Conservation (phyloP, 2,113 vertebrate genomes). For the Amphiprion ocellaris region DNA sequence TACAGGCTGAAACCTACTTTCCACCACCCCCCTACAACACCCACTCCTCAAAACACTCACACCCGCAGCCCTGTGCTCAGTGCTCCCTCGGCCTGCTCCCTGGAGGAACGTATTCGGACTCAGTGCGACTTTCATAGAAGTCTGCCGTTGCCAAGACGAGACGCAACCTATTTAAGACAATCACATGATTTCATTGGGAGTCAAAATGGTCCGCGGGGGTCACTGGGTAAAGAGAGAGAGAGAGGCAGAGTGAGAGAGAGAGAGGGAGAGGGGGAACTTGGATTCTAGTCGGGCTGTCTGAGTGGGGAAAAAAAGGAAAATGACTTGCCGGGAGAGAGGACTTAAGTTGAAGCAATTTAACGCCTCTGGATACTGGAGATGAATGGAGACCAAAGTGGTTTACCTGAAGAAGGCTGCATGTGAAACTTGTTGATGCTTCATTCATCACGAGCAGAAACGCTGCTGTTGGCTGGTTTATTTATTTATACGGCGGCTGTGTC, state of each 20-base stretch:
- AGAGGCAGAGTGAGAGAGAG: conserved; percentile 28
- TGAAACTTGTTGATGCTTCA: conserved; percentile 66
- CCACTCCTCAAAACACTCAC: neutral
- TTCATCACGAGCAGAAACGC: conserved; percentile 40
- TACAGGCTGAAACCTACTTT: conserved; percentile 41
- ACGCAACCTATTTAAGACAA: conserved; percentile 70
- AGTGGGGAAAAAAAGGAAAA: conserved; percentile 53
- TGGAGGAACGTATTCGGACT: conserved; percentile 20
- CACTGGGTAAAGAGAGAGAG: conserved; percentile 59
- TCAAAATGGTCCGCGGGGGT: conserved; percentile 70
- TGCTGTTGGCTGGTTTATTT: neutral
- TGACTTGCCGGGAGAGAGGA: conserved; percentile 59
- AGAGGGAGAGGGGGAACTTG: conserved; percentile 24
- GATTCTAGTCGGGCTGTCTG: conserved; percentile 37
- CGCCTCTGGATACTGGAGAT: conserved; percentile 52
- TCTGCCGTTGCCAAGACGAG: conserved; percentile 46
- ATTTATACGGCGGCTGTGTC: neutral
- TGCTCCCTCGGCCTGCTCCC: conserved; percentile 34
- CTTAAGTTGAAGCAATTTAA: conserved; percentile 50
- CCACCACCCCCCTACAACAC: conserved; percentile 6
- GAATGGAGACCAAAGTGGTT: conserved; percentile 57
- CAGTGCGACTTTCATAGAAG: conserved; percentile 41
- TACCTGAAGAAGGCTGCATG: conserved; percentile 30
- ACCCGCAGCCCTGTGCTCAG: conserved; percentile 21
- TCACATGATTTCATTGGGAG: conserved; percentile 78